These are phyloP conservation scores for Saccostrea glomerata DNA, from an alignment of 1,140 invertebrate species.

Conservation along the genomic window DNA sequence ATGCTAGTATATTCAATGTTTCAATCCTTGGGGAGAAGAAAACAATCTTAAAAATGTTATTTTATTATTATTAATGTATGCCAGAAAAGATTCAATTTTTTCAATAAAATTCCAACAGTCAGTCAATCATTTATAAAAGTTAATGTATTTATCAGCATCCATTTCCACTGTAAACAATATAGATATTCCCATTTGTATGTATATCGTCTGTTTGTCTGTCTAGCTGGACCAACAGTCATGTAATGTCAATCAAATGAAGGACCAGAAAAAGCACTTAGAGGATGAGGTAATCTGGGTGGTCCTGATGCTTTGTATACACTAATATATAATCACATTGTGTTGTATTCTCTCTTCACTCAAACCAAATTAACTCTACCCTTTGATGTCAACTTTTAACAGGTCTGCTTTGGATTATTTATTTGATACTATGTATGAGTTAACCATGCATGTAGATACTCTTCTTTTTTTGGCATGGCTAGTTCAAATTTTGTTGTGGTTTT, in stretches of 20 bases:
- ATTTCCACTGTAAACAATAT: background rate
- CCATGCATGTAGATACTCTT: background rate
- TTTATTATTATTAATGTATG: no score
- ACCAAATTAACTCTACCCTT: background rate
- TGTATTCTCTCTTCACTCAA: background rate
- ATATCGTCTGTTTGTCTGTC: slow-evolving; percentile 40
- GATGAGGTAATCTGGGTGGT: slow-evolving; percentile 68
- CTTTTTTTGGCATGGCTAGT: slow-evolving; percentile 8
- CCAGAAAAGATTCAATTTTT: no score
- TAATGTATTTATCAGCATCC: no score
- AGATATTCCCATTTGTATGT: background rate
- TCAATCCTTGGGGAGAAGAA: no score
- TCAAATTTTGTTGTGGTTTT: background rate
- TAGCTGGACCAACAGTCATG: slow-evolving; percentile 70
- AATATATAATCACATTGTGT: slow-evolving; percentile 20
- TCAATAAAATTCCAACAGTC: no score
- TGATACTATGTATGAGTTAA: background rate
- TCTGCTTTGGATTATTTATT: background rate
- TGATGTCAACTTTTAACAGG: background rate
- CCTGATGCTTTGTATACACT: slow-evolving; percentile 3
- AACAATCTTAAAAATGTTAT: no score
- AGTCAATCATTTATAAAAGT: no score
- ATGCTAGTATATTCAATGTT: no score
- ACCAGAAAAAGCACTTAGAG: slow-evolving; percentile 64
- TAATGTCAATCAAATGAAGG: slow-evolving; percentile 64